Evolutionary conservation across 2,113 vertebrate species (phyloP).

Genomic region (Gallinago jamesoni): DNA sequence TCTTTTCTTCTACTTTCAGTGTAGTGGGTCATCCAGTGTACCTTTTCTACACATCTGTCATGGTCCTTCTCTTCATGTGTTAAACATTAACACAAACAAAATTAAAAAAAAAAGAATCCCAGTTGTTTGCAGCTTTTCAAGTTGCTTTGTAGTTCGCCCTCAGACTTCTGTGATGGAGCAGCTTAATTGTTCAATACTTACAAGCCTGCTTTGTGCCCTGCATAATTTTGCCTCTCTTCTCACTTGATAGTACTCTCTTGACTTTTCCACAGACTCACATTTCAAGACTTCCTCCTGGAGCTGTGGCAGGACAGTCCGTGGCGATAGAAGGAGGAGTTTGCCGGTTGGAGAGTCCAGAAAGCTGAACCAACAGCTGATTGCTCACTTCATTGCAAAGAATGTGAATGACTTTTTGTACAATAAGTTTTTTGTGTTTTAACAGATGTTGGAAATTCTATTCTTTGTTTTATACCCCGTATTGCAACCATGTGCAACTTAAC

Average conservation of each 20-base stretch:
- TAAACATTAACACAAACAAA: background rate
- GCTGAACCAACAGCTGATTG: slow-evolving; percentile 77
- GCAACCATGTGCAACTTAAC: slow-evolving; percentile 56
- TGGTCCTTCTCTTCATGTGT: background rate
- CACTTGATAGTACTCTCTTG: background rate
- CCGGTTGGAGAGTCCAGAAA: slow-evolving; percentile 83
- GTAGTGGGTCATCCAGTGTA: background rate
- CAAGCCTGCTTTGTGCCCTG: background rate
- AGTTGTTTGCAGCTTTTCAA: background rate
- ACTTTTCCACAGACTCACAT: slow-evolving; percentile 90
- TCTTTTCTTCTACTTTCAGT: background rate
- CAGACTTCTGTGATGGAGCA: background rate
- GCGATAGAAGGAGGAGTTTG: slow-evolving; percentile 99
- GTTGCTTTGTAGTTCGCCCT: background rate
- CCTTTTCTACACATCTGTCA: background rate
- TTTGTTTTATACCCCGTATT: slow-evolving; percentile 70
- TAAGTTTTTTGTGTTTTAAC: slow-evolving; percentile 74
- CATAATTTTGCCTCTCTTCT: background rate
- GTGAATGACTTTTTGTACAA: slow-evolving; percentile 62
- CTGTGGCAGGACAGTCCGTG: slow-evolving; percentile 93
- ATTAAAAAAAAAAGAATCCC: background rate
- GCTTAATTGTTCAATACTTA: background rate
- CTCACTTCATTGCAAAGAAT: slow-evolving; percentile 52
- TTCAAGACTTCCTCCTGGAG: slow-evolving; percentile 95
- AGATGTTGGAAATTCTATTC: slow-evolving; percentile 71